These are phyloP conservation scores for Setipinna tenuifilis DNA, from an alignment of 2,797 vertebrate species.

Conservation along the genomic window DNA sequence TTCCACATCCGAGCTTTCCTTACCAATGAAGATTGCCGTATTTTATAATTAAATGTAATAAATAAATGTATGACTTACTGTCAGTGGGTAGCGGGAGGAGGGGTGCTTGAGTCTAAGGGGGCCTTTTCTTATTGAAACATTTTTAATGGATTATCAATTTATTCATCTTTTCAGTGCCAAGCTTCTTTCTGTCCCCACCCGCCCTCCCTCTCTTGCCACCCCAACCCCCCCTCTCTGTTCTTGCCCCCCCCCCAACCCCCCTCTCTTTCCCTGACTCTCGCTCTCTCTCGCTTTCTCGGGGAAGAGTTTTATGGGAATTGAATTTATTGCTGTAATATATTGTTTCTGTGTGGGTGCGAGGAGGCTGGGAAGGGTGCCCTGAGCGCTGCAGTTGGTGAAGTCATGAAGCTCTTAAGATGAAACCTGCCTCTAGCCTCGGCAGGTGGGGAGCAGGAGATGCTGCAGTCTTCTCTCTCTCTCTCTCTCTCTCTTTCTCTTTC, in stretches of 20 bases:
- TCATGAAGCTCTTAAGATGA: background rate
- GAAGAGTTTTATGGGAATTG: constrained; percentile 21
- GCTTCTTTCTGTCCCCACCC: background rate
- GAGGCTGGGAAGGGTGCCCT: background rate
- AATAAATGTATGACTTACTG: constrained; percentile 17
- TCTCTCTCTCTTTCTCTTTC: background rate
- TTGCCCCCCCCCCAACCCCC: background rate
- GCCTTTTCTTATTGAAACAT: constrained; percentile 23
- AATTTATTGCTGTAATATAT: constrained; percentile 23
- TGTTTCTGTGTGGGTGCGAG: constrained; percentile 7
- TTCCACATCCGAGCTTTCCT: background rate
- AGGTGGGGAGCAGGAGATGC: background rate
- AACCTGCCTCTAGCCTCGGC: background rate
- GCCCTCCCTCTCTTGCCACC: background rate
- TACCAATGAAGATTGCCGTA: constrained; percentile 4
- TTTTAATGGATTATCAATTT: constrained; percentile 25
- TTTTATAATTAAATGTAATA: constrained; percentile 21
- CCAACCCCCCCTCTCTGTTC: background rate
- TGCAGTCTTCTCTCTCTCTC: background rate
- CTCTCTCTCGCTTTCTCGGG: background rate
- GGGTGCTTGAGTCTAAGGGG: background rate
- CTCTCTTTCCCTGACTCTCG: background rate
- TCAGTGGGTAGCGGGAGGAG: background rate
- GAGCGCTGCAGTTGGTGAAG: background rate
- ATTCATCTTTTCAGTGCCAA: constrained; percentile 23